Evolutionary conservation across 2,888 invertebrate genomes (phyloP), one percentile per base, ranked within the genome.

Genomic region (Calameuta idolon): DNA sequence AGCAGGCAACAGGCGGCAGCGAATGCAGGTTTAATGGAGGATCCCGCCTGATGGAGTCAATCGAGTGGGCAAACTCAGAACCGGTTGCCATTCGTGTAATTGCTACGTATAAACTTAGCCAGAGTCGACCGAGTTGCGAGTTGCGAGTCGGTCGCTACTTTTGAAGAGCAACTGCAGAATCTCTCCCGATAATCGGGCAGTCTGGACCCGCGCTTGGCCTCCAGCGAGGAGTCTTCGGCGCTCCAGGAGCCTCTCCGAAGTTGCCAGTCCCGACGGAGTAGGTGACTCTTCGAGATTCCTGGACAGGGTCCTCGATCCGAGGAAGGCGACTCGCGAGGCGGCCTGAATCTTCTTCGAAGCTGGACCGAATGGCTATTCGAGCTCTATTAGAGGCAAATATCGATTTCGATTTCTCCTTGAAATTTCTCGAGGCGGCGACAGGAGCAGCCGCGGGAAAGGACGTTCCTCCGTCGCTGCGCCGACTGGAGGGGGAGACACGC

Each of bases 341-440:
- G 15, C 15, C 40, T 15, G 40, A 40, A 40, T 40, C 40, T 40
- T 40, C 40, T 15, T 15, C 40, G 40, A 40, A 15, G 40, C 40
- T 40, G 40, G 40, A 40, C 40, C 40, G 40, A 40, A 15, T 40
- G 15, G 15, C 40, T 33, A 15, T 40, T 15, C 15, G 15, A 15
- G 4, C 15, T 40, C 15, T 40, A 40, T 40, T 40, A 15, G 15
- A 12, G 15, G 40, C 40, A 40, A 15, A 40, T 33, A 69, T 30
- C 71, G 84, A 85, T 86, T 85, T 83, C 85, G 85, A 87, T 87
- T 87, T 87, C 86, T 87, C 87, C 81, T 82, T 81, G 80, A 79
- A 77, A 79, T 80, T 79, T 81, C 79, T 81, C 79, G 71, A 12
- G 23, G 69, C 69, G 30, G 31, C 69, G 69, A 30, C 30, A 15